A percentile compares a stretch with the other conserved stretches of the same genome.
Evolutionary conservation across 2,888 invertebrate genomes (phyloP).

Genomic region (Diaphora mendica): DNA sequence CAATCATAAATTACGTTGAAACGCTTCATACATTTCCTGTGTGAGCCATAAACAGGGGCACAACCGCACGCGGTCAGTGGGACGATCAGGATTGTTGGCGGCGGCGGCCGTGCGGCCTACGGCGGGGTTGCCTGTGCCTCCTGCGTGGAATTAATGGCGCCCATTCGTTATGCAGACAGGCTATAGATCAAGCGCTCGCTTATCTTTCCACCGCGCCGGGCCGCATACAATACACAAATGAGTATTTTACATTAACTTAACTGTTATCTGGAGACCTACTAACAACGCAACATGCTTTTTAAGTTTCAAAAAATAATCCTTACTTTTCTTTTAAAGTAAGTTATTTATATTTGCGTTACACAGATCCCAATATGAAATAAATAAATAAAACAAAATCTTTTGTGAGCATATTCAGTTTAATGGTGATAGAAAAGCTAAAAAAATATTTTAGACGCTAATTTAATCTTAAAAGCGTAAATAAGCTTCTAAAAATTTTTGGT

Average conservation of each 20-base stretch:
- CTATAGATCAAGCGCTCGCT: slow-evolving; percentile 38
- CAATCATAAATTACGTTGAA: slow-evolving; percentile 1
- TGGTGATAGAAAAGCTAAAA: too few relatives aligned
- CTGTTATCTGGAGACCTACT: slow-evolving; percentile 4
- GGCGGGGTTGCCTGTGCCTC: background rate
- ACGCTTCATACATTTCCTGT: background rate
- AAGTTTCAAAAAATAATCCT: background rate
- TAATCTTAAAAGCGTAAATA: too few relatives aligned
- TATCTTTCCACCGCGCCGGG: slow-evolving; percentile 17
- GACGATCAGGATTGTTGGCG: background rate
- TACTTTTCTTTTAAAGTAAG: too few relatives aligned
- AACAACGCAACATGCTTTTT: background rate
- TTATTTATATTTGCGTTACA: too few relatives aligned
- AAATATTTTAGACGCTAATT: too few relatives aligned
- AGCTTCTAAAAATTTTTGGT: too few relatives aligned
- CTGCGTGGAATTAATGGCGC: slow-evolving; percentile 34
- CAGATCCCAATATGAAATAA: too few relatives aligned
- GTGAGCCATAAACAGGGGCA: background rate
- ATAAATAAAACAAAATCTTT: too few relatives aligned
- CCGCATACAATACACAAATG: slow-evolving; percentile 2
- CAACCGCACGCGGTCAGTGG: slow-evolving; percentile 7
- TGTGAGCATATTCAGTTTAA: too few relatives aligned
- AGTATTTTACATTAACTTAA: slow-evolving; percentile 13
- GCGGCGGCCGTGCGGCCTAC: background rate
- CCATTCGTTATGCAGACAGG: slow-evolving; percentile 38